Conservation (phyloP, 2,113 vertebrate genomes). For the Psittacus erithacus region DNA sequence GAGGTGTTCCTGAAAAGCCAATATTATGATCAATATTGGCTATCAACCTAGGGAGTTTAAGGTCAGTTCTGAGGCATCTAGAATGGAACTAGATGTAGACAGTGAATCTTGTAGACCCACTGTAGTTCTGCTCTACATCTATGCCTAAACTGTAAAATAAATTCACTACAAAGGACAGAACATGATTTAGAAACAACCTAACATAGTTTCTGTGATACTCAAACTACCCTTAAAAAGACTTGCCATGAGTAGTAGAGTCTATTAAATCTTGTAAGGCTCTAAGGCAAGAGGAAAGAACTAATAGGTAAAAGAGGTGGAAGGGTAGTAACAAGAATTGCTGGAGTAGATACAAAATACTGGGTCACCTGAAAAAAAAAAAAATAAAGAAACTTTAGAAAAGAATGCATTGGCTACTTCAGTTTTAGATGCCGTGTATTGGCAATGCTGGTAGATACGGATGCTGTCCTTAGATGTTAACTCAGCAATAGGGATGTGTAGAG, state of each 20-base stretch:
- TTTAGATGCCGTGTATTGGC: not conserved
- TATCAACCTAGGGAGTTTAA: not conserved
- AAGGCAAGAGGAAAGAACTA: not conserved
- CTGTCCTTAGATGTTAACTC: not conserved
- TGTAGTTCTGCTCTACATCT: not conserved
- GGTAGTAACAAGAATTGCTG: not conserved
- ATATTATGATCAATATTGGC: not conserved
- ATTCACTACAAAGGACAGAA: not conserved
- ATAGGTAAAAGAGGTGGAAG: not conserved
- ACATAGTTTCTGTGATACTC: not conserved
- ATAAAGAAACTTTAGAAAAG: not conserved
- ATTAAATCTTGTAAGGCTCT: not conserved
- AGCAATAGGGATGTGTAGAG: not conserved
- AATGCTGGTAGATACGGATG: not conserved
- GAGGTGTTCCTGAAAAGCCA: not conserved
- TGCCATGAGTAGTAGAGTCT: not conserved
- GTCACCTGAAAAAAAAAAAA: not conserved
- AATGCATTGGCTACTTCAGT: not conserved
- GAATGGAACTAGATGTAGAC: not conserved
- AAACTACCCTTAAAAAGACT: not conserved
- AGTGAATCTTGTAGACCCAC: not conserved
- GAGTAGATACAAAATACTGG: not conserved
- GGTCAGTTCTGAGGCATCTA: not conserved
- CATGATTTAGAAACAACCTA: not conserved
- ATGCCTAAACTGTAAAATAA: not conserved